Evolutionary conservation across 2,797 vertebrate species (phyloP), one percentile per base, ranked within the genome.

Genomic region (Darevskia nairensis): DNA sequence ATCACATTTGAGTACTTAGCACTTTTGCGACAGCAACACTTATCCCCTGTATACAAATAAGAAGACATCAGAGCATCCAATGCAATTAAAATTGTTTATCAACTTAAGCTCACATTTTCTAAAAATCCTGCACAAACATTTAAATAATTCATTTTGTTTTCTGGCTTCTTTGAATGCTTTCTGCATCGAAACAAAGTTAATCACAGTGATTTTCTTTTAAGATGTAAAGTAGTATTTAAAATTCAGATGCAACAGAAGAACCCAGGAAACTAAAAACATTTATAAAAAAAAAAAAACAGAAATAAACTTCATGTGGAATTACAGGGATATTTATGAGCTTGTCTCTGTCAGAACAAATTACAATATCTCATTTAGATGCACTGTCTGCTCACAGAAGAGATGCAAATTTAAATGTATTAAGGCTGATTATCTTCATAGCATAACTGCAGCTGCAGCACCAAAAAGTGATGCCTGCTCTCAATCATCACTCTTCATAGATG

Each of bases 301-400:
- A 76, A 8, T 64, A 6, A 44, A 11, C 35, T 72, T 55, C 72
- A 25, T 76, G 82, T 77, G 32, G 83, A 83, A 78, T 77, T 71
- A 59, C 29, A 69, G 44, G 11, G 25, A 59, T 79, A 78, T 71
- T 84, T 88, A 55, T 79, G 44, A 88, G 75, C 8, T 44, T 72
- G 29, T 84, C 66, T 79, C 81, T 44, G 23, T 55, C 74, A 77
- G 74, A 88, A 88, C 35, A 88, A 88, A 84, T 88, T 68, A 69
- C 46, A 77, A 15, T 35, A 69, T 79, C 17, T 78, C 74, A 78
- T 79, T 79, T 78, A 88, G 35, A 79, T 83, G 46, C 69, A 25
- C 59, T 87, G n/a, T 74, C 72, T 66, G 32, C 59, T 75, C 27
- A 84, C 55, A 84, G 79, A 71, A 83, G 32, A 84, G 64, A 79